Conservation (phyloP, 2,113 vertebrate species). For the Psephotus haematonotus region DNA sequence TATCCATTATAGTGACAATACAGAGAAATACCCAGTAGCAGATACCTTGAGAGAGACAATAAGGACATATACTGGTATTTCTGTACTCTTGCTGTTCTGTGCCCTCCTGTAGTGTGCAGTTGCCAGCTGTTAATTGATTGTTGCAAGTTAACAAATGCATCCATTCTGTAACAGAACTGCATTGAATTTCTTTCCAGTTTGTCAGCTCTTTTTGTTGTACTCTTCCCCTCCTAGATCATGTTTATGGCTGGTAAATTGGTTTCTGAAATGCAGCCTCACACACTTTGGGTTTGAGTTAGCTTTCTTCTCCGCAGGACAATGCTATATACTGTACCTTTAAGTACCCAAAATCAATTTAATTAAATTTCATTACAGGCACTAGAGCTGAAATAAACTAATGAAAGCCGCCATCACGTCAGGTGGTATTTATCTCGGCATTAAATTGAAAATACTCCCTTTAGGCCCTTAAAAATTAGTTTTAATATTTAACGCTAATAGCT, state of each 20-base stretch:
- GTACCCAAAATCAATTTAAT: conserved; percentile 72
- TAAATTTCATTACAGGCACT: conserved; percentile 72
- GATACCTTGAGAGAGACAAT: not conserved
- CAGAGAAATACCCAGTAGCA: not conserved
- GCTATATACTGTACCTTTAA: conserved; percentile 66
- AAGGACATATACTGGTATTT: not conserved
- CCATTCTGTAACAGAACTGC: not conserved
- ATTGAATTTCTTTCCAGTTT: not conserved
- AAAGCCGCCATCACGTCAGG: conserved; percentile 59
- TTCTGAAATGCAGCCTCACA: conserved; percentile 30
- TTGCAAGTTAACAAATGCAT: not conserved
- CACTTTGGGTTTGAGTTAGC: conserved; percentile 1
- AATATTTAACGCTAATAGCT: conserved; percentile 76
- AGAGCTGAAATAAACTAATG: conserved; percentile 74
- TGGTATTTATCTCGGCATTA: conserved; percentile 75
- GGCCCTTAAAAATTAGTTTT: conserved; percentile 75
- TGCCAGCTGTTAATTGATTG: not conserved
- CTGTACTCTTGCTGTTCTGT: not conserved
- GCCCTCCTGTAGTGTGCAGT: not conserved
- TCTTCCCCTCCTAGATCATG: not conserved
- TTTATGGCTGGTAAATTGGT: conserved; percentile 2
- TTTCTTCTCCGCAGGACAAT: conserved; percentile 11
- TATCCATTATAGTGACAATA: not conserved
- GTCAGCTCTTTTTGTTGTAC: not conserved
- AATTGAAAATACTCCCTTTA: conserved; percentile 74